Conservation (phyloP, 2,113 vertebrate genomes). For the Gorilla gorilla region DNA sequence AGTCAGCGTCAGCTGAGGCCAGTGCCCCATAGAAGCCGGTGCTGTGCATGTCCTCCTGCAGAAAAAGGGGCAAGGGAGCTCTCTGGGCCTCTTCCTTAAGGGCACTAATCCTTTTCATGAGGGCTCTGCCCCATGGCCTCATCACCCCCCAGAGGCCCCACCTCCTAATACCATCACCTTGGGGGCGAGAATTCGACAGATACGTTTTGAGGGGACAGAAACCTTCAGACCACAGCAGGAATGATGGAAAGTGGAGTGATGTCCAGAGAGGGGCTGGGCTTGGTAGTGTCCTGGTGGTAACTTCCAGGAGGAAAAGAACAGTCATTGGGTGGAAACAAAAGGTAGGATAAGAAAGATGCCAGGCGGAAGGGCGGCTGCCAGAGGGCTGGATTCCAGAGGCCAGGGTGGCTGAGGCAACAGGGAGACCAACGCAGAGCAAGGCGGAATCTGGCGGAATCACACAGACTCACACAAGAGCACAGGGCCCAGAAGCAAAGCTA, state of each 20-base stretch:
- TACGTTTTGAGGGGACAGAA: not conserved
- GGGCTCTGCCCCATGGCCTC: not conserved
- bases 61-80: too few relatives aligned
- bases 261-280: not conserved
- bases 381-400: not conserved
- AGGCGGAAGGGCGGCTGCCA: not conserved
- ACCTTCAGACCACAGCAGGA: not conserved
- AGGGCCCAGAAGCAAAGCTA: not conserved
- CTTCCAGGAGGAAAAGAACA: not conserved
- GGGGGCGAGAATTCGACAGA: not conserved
- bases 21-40: not conserved
- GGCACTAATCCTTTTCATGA: not conserved
- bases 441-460: not conserved
- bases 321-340: not conserved
- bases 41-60: not conserved
- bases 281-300: not conserved
- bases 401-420: not conserved
- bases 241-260: not conserved
- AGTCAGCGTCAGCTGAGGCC: accelerated
- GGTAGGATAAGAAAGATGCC: not conserved
- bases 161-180: not conserved
- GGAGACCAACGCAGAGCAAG: not conserved
- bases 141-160: too few relatives aligned
- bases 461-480: not conserved
- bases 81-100: not conserved